A percentile compares a stretch with the other conserved stretches of the same genome.
Conservation (phyloP, 2,888 invertebrate species). For the Drosophila mulleri region DNA sequence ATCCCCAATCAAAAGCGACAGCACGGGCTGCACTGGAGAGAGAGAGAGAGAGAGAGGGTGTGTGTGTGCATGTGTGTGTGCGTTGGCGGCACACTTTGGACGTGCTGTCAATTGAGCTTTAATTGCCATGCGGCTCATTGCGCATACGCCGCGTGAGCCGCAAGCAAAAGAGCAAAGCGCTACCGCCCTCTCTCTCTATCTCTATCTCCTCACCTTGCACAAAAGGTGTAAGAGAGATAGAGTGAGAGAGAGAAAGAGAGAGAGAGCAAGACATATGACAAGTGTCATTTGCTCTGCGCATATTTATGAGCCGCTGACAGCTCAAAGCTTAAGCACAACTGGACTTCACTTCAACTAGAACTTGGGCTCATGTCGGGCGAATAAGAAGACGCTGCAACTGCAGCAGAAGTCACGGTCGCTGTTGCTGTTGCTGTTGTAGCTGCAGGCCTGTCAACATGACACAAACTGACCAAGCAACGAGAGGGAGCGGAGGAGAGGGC, state of each 20-base stretch:
- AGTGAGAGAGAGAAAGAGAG: not conserved
- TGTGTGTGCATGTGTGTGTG: slow-evolving; percentile 6
- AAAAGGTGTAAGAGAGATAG: not conserved
- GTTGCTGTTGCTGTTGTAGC: slow-evolving; percentile 34
- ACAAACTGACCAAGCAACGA: slow-evolving; percentile 4
- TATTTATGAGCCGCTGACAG: slow-evolving; percentile 53
- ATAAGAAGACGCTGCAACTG: slow-evolving; percentile 12
- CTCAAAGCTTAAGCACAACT: slow-evolving; percentile 20
- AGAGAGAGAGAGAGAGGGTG: not conserved
- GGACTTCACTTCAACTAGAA: slow-evolving; percentile 14
- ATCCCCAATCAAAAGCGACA: slow-evolving; percentile 43
- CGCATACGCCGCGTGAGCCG: slow-evolving; percentile 56
- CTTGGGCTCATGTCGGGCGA: not conserved
- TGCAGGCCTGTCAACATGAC: slow-evolving; percentile 21
- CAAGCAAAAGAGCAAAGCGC: slow-evolving; percentile 30
- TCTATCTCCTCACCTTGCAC: not conserved
- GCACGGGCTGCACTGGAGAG: slow-evolving; percentile 40
- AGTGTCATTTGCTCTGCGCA: slow-evolving; percentile 48
- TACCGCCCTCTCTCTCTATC: not conserved
- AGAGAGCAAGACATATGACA: slow-evolving; percentile 30
- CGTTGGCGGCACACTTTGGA: slow-evolving; percentile 78
- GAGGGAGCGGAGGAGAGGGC: not conserved
- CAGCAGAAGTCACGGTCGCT: slow-evolving; percentile 15
- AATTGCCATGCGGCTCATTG: slow-evolving; percentile 53
- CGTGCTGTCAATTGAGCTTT: slow-evolving; percentile 70